Percentiles rank a stretch among this genome's conserved stretches.
phyloP scores from a whole-genome alignment of 2,113 vertebrate genomes.

The Macrotus californicus region DNA sequence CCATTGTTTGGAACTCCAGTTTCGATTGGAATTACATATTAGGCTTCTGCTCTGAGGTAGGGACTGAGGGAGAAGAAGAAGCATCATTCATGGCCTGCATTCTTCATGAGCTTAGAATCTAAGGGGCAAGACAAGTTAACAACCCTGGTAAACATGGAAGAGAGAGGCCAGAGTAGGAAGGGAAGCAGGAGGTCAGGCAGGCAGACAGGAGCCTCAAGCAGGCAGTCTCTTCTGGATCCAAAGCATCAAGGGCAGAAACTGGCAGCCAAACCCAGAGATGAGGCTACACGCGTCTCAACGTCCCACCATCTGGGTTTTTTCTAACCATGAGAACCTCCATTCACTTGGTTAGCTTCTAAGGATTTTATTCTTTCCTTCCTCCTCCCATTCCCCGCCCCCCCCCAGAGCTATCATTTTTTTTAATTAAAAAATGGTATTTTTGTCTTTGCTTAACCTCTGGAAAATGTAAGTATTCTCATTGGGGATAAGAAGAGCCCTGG shows the following conservation, averaged over 20 bases:
- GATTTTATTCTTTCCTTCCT: background rate
- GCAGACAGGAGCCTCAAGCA: background rate
- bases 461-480: background rate
- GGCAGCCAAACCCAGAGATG: background rate
- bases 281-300: accelerated
- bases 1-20: background rate
- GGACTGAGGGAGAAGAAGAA: background rate
- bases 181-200: background rate
- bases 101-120: background rate
- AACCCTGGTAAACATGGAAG: background rate
- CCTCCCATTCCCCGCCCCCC: background rate
- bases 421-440: background rate
- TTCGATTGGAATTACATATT: background rate
- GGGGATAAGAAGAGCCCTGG: background rate
- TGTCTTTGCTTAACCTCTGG: background rate
- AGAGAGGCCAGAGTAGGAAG: background rate
- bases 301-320: background rate
- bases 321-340: background rate
- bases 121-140: background rate
- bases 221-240: background rate
- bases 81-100: background rate
- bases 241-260: background rate
- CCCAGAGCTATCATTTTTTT: background rate
- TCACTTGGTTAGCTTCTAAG: background rate
- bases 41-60: background rate